phyloP scores from a whole-genome alignment of 2,113 vertebrate genomes.

The Malurus elegans region DNA sequence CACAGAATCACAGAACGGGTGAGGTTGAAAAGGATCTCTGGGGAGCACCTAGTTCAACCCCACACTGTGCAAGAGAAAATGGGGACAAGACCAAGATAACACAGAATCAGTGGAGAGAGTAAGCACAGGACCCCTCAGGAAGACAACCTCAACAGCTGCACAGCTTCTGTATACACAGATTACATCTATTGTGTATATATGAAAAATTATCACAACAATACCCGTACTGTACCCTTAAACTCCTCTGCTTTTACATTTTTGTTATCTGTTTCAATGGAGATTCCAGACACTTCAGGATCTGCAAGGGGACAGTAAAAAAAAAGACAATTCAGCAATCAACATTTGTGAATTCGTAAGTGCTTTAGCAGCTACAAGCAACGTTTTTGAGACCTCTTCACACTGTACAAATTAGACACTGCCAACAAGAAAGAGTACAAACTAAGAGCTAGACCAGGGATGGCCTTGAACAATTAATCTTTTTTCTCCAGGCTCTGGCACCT shows the following conservation, averaged over 20 bases:
- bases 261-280: slow-evolving; percentile 65
- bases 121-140: neutral
- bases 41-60: neutral
- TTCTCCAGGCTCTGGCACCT: neutral
- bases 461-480: neutral
- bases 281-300: slow-evolving; percentile 70
- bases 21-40: neutral
- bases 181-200: neutral
- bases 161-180: neutral
- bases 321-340: neutral
- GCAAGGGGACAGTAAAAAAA: slow-evolving; percentile 52
- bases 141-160: neutral
- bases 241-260: slow-evolving; percentile 72
- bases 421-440: neutral
- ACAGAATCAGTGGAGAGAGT: neutral
- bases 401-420: neutral
- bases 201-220: neutral
- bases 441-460: neutral
- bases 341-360: neutral
- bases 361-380: neutral
- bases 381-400: neutral
- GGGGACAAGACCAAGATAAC: neutral
- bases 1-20: neutral
- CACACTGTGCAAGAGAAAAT: neutral
- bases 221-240: slow-evolving; percentile 73